Evolutionary conservation across 2,797 vertebrate genomes (phyloP).

Genomic region (Urosaurus nigricauda): DNA sequence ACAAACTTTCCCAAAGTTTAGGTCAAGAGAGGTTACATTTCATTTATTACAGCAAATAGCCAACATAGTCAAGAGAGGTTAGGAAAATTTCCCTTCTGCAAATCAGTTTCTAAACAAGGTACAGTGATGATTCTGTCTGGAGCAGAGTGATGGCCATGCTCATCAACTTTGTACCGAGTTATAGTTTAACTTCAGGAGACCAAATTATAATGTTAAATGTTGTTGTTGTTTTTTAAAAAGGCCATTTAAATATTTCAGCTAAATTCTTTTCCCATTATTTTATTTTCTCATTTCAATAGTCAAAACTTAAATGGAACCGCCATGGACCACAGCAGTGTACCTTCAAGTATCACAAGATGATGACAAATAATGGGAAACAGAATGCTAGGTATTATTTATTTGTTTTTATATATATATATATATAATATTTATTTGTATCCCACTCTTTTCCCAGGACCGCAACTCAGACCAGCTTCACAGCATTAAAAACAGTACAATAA

Average conservation of each 20-base stretch:
- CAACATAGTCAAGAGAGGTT: background rate
- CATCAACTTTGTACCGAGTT: conserved; percentile 17
- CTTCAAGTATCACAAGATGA: background rate
- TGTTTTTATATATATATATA: no score
- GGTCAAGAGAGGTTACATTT: background rate
- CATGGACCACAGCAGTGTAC: background rate
- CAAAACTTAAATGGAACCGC: background rate
- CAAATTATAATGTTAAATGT: conserved; percentile 5
- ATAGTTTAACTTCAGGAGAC: conserved; percentile 9
- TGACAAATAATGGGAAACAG: background rate
- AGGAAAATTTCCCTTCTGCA: conserved; percentile 33
- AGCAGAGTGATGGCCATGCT: background rate
- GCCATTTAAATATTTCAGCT: background rate
- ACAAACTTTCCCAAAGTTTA: conserved; percentile 1
- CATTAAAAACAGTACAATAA: no score
- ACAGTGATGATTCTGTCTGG: background rate
- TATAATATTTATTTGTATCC: no score
- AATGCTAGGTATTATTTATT: no score
- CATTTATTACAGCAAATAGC: no score
- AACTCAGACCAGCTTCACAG: no score
- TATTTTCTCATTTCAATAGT: conserved; percentile 11
- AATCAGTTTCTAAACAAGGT: conserved; percentile 16
- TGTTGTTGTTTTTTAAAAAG: background rate
- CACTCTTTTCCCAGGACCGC: no score
- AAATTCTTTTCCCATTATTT: conserved; percentile 31